Base-by-base conservation (phyloP, 1,140 invertebrate species). In the Acromyrmex echinatior region DNA sequence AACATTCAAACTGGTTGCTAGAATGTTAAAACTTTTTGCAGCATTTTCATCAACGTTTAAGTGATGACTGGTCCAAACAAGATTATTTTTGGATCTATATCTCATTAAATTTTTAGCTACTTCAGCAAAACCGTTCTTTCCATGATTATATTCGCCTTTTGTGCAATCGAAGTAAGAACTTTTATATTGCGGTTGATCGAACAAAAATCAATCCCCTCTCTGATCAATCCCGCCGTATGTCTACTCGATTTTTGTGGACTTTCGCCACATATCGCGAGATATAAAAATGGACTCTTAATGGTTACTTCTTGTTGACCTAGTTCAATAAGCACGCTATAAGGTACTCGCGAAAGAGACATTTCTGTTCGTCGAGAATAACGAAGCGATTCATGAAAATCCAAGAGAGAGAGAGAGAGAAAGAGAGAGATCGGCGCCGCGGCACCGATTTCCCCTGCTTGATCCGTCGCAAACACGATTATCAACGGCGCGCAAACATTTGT, bases 361-460 rank as follows among this genome's bases (percentile, higher is more conserved):
- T 71, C 77, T 45, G 56, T 39, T 45, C 81, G 39, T 62, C 78
- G 53, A 66, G 86, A 89, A 79, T 88, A 89, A 90, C 88, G 78
- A 79, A 71, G 21, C 77, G 53, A 25, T 74, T 82, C 80, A 74
- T 82, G 80, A 82, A 74, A 82, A 82, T 51, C 68, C 39, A 56
- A n/a, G 25, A 62, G 80, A 84, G 71, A 85, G 58, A 84, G 9
- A 84, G 71, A 76, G 71, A 85, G 28, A 85, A 45, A 77, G 73
- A 85, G 45, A 65, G 21, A 60, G 53, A 78, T 77, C 81, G 60
- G 58, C 76, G 80, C 73, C 77, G 80, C 18, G 68, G 80, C 68
- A 82, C 68, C 80, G 80, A 82, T 82, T 82, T 82, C 80, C 78
- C 45, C 53, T 66, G 62, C 82, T 81, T 77, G 71, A 79, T 79